A percentile compares a stretch with the other conserved stretches of the same genome.
Evolutionary conservation across 2,888 invertebrate species (phyloP).

Genomic region (Xestia rhomboidea): DNA sequence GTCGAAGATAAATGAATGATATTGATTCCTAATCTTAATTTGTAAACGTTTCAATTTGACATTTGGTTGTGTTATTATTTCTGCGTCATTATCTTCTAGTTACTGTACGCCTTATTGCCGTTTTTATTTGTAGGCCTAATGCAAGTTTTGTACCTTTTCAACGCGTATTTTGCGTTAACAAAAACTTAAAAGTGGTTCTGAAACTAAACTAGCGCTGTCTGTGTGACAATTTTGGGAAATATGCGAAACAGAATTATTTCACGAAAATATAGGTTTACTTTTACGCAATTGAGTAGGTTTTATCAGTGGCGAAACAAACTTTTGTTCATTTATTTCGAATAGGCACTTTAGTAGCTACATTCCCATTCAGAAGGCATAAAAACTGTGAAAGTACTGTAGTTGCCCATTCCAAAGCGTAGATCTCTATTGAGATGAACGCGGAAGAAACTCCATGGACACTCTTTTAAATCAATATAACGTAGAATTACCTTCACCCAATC

Average conservation of each 20-base stretch:
- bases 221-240: neutral
- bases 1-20: no score
- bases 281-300: neutral
- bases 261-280: neutral
- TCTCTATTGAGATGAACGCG: neutral
- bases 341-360: no score
- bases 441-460: no score
- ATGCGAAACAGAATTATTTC: neutral
- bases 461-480: neutral
- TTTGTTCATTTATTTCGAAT: no score
- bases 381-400: neutral
- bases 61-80: neutral
- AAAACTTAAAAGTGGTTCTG: no score
- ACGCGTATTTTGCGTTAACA: neutral
- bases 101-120: neutral
- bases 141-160: no score
- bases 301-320: neutral
- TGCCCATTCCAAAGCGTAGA: no score
- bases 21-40: neutral
- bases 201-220: neutral
- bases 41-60: neutral
- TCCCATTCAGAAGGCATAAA: neutral
- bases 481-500: neutral
- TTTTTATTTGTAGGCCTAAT: neutral
- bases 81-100: neutral